phyloP scores from a whole-genome alignment of 2,888 invertebrate genomes.

The Euspilapteryx auroguttella region DNA sequence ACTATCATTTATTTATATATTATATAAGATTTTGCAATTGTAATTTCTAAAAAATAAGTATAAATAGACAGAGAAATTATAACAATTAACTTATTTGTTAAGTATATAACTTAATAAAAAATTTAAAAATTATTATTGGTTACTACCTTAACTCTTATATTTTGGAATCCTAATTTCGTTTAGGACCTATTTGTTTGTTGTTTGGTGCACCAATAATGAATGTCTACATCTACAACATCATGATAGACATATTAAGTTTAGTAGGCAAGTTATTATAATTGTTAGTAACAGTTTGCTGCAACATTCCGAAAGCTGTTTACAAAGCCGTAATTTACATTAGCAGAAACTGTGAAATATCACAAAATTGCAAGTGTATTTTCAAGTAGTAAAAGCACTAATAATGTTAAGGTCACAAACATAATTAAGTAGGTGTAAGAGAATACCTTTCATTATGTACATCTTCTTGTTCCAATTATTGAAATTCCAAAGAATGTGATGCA shows the following conservation, averaged over 20 bases:
- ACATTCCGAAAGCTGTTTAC: slow-evolving; percentile 61
- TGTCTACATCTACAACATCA: slow-evolving; percentile 6
- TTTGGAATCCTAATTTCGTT: too few relatives aligned
- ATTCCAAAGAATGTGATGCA: background rate
- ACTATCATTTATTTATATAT: background rate
- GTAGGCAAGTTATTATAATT: slow-evolving; percentile 15
- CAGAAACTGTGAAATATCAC: slow-evolving; percentile 35
- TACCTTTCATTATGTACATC: slow-evolving; percentile 41
- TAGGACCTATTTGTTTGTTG: too few relatives aligned
- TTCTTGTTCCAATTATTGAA: slow-evolving; percentile 7
- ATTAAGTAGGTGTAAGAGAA: slow-evolving; percentile 19
- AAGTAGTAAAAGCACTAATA: slow-evolving; percentile 38
- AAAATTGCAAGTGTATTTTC: slow-evolving; percentile 37
- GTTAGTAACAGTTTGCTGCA: slow-evolving; percentile 54
- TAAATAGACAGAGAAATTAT: too few relatives aligned
- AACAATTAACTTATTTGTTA: too few relatives aligned
- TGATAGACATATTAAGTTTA: slow-evolving; percentile 7
- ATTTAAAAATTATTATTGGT: too few relatives aligned
- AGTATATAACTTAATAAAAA: too few relatives aligned
- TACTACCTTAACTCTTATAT: too few relatives aligned
- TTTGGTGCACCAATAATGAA: slow-evolving; percentile 28
- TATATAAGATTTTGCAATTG: too few relatives aligned
- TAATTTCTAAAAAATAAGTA: too few relatives aligned
- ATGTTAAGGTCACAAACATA: slow-evolving; percentile 19
- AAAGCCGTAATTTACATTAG: slow-evolving; percentile 43